Evolutionary conservation across 2,113 vertebrate species (phyloP).

Genomic region (Prunella himalayana): DNA sequence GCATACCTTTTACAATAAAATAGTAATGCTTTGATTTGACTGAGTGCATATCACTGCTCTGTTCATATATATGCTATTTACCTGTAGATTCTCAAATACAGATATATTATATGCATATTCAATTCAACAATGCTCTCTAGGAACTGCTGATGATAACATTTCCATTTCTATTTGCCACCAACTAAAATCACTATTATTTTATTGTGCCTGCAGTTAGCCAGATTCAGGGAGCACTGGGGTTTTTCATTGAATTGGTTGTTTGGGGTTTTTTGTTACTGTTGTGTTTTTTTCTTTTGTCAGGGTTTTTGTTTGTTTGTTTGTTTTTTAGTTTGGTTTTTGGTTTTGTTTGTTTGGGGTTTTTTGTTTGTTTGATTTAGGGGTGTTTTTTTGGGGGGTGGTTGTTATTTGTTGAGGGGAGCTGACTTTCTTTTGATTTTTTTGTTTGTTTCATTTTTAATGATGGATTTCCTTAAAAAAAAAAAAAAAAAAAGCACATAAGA

Average conservation of each 20-base stretch:
- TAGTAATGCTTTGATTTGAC: not conserved
- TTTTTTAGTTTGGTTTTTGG: not conserved
- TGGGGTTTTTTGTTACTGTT: not conserved
- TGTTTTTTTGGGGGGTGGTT: not conserved
- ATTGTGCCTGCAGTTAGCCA: not conserved
- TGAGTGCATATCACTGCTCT: not conserved
- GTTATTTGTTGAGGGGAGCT: not conserved
- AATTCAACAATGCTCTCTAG: not conserved
- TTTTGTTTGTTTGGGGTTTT: not conserved
- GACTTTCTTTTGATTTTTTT: not conserved
- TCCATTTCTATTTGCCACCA: not conserved
- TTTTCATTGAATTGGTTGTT: not conserved
- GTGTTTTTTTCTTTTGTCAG: no score
- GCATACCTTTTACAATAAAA: not conserved
- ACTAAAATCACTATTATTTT: not conserved
- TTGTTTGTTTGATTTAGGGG: not conserved
- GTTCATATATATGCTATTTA: not conserved
- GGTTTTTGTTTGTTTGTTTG: no score
- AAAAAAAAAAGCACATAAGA: not conserved
- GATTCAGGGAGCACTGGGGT: rapidly evolving
- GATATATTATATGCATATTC: not conserved
- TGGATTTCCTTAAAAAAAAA: not conserved
- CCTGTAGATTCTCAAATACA: not conserved
- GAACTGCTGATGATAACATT: not conserved
- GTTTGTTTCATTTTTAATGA: not conserved